Conservation (phyloP, 92 coral and sea anemone species). For the Palythoa grandiflora region DNA sequence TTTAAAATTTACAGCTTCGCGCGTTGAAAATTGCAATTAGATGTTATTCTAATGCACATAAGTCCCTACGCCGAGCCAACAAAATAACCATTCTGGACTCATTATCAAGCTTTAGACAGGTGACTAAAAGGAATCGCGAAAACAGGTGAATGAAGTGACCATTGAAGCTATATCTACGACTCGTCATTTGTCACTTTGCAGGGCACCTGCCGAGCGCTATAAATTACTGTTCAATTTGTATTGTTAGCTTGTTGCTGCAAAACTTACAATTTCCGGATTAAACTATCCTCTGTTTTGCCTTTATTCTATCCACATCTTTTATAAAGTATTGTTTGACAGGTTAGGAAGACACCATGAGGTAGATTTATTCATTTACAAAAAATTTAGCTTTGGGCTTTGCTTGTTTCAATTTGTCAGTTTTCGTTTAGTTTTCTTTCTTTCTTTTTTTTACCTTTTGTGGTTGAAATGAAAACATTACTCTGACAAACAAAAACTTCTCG, state of each 20-base stretch:
- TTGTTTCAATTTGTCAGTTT: conserved; percentile 9
- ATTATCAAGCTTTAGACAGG: conserved; percentile 48
- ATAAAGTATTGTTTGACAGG: conserved; percentile 66
- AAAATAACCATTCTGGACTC: conserved; percentile 49
- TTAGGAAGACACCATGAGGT: conserved; percentile 63
- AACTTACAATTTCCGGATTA: conserved; percentile 78
- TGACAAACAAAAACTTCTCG: conserved; percentile 5
- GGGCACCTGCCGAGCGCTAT: conserved; percentile 81
- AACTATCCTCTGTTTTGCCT: conserved; percentile 82
- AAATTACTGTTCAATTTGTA: conserved; percentile 80
- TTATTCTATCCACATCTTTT: conserved; percentile 67
- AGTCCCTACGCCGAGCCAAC: conserved; percentile 16
- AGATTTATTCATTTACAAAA: conserved; percentile 61
- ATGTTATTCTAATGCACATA: conserved; percentile 7
- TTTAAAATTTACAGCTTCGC: conserved; percentile 31
- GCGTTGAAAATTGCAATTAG: conserved; percentile 42
- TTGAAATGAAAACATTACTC: background rate
- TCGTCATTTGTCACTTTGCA: conserved; percentile 57
- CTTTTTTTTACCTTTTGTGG: background rate
- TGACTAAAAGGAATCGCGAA: conserved; percentile 36
- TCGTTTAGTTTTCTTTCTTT: background rate
- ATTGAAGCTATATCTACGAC: conserved; percentile 22
- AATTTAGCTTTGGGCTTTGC: conserved; percentile 64
- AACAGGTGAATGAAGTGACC: conserved; percentile 45
- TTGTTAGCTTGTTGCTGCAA: conserved; percentile 72